Evolutionary conservation across 1,140 invertebrate genomes (phyloP).

Genomic region (Conus ventricosus): DNA sequence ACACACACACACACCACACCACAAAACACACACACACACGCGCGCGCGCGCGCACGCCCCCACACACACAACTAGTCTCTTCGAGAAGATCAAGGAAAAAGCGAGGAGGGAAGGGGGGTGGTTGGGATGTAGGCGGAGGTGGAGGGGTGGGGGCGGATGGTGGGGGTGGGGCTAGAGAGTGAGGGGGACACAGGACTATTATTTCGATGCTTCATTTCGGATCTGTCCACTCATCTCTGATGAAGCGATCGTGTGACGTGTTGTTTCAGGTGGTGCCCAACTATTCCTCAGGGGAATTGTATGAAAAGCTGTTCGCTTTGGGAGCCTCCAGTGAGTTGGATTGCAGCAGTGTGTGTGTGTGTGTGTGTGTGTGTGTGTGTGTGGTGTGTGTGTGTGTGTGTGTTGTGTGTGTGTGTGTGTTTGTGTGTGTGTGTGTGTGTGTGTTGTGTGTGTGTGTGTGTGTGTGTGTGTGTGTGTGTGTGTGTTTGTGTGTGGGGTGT

Average conservation of each 20-base stretch:
- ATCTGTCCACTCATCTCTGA: too few relatives aligned
- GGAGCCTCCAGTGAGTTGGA: conserved; percentile 79
- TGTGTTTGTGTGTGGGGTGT: too few relatives aligned
- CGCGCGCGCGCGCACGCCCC: too few relatives aligned
- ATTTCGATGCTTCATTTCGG: too few relatives aligned
- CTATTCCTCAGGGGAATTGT: conserved; percentile 78
- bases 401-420: too few relatives aligned
- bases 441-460: too few relatives aligned
- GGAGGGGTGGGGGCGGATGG: background rate
- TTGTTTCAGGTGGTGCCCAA: conserved; percentile 81
- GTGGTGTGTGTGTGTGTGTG: too few relatives aligned
- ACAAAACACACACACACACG: too few relatives aligned
- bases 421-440: conserved; percentile 2
- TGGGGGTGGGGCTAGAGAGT: too few relatives aligned
- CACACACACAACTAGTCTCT: background rate
- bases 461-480: too few relatives aligned
- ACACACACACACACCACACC: too few relatives aligned
- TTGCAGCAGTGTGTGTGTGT: background rate
- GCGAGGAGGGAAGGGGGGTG: conserved; percentile 25
- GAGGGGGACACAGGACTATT: too few relatives aligned
- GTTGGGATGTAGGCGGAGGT: conserved; percentile 28
- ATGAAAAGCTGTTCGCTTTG: conserved; percentile 81
- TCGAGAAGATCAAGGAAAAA: background rate
- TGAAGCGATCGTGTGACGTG: background rate
- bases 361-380: background rate